Percentiles rank a stretch among this genome's conserved stretches.
Evolutionary conservation across 2,888 invertebrate species (phyloP).

Genomic region (Phlogophora meticulosa): DNA sequence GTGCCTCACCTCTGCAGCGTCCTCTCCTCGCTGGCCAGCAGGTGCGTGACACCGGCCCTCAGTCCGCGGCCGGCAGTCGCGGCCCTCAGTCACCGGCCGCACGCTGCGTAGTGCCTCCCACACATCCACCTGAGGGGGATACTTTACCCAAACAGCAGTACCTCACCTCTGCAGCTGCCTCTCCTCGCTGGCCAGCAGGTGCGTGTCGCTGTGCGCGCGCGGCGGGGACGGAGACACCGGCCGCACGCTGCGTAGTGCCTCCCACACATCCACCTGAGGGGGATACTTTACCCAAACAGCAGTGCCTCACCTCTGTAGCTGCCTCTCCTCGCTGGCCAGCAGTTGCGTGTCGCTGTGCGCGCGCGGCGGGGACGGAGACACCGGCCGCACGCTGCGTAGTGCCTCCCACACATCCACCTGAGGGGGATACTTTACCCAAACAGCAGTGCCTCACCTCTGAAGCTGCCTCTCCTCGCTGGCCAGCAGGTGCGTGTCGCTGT

Average conservation of each 20-base stretch:
- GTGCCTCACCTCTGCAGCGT: conserved; percentile 95
- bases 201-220: conserved; percentile 90
- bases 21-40: conserved; percentile 94
- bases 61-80: no score
- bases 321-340: conserved; percentile 94
- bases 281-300: no score
- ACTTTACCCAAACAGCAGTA: no score
- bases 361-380: conserved; percentile 64
- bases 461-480: conserved; percentile 95
- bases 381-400: conserved; percentile 94
- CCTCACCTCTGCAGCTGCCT: conserved; percentile 95
- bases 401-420: conserved; percentile 99
- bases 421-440: no score
- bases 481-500: conserved; percentile 84
- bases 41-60: no score
- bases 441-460: conserved; percentile 93
- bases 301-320: conserved; percentile 95
- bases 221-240: conserved; percentile 91
- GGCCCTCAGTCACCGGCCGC: conserved; percentile 89
- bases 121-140: conserved; percentile 95
- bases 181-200: conserved; percentile 93
- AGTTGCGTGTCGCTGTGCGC: no score
- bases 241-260: conserved; percentile 96
- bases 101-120: conserved; percentile 98
- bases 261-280: conserved; percentile 99